Conservation (phyloP, 2,797 vertebrate species). For the Clarias platycephalus region DNA sequence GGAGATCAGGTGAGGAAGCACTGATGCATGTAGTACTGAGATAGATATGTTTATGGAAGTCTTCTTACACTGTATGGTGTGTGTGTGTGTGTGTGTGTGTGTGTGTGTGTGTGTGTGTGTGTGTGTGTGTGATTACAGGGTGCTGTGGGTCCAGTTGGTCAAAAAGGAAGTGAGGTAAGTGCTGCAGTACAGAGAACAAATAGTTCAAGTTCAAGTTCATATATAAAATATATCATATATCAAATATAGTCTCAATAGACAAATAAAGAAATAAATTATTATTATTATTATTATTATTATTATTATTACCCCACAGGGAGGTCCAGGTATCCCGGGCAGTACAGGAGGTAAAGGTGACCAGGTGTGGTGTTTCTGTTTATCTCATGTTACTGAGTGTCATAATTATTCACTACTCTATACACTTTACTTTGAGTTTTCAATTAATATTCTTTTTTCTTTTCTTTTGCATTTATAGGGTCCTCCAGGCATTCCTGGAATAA, state of each 20-base stretch:
- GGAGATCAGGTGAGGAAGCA: conserved; percentile 70
- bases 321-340: conserved; percentile 66
- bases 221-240: too few species aligned
- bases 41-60: too few species aligned
- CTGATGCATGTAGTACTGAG: neutral
- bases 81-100: neutral
- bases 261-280: neutral
- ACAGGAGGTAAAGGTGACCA: conserved; percentile 75
- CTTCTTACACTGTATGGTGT: conserved; percentile 2
- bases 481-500: conserved; percentile 72
- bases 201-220: too few species aligned
- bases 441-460: neutral
- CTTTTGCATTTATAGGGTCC: conserved; percentile 68
- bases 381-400: neutral
- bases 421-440: neutral
- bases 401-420: neutral
- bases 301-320: conserved; percentile 64
- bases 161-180: conserved; percentile 74
- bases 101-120: conserved; percentile 21
- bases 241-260: too few species aligned
- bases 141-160: conserved; percentile 65
- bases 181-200: neutral
- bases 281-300: neutral
- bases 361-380: conserved; percentile 57
- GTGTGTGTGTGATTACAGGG: conserved; percentile 58